Base-by-base conservation (phyloP, 2,113 vertebrate genomes). In the Nesoenas mayeri region DNA sequence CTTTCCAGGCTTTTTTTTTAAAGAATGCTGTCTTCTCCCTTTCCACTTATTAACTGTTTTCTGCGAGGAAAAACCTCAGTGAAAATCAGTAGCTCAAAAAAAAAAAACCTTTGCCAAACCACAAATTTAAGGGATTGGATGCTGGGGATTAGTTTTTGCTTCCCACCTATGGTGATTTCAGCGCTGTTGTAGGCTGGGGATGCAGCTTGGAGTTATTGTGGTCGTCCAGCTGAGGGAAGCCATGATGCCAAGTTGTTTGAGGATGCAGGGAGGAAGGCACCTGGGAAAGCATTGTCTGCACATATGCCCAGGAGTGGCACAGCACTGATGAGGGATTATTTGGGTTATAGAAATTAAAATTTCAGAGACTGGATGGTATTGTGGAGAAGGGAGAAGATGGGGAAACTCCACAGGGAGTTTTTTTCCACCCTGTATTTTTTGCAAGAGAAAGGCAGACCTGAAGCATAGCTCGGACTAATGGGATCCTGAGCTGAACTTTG, bases 401-500 rank as follows among this genome's bases (percentile, higher is more conserved):
- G 40, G 36, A 83, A 83, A 58, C 25, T 77, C 83, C 69, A 10
- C 11, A 44, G 34, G 36, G 44, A 47, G 8, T 10, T 69, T 71
- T 84, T 60, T 57, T 6, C 42, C 47, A 31, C 40, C 8, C 25
- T 67, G 11, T 36, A 9, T 96, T 94, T 93, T 87, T 66, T 60
- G 16, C 47, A 73, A 36, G 66, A 94, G 50, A 95, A 91, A 81
- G 69, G 57, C 67, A 88, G 80, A 91, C 57, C 40, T 2, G 2
- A 90, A 79, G 82, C 85, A 29, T 91, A 84, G 28, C 88, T 89
- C 73, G 69, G 18, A 83, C 92, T 90, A 93, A 91, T 29, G 50
- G 65, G 85, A 84, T 95, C 79, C 88, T 79, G 69, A 89, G 83
- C 50, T 95, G 95, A 93, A 91, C 88, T 95, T 79, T 47, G 72